phyloP scores from a whole-genome alignment of 2,797 vertebrate species.

The Melanogrammus aeglefinus region DNA sequence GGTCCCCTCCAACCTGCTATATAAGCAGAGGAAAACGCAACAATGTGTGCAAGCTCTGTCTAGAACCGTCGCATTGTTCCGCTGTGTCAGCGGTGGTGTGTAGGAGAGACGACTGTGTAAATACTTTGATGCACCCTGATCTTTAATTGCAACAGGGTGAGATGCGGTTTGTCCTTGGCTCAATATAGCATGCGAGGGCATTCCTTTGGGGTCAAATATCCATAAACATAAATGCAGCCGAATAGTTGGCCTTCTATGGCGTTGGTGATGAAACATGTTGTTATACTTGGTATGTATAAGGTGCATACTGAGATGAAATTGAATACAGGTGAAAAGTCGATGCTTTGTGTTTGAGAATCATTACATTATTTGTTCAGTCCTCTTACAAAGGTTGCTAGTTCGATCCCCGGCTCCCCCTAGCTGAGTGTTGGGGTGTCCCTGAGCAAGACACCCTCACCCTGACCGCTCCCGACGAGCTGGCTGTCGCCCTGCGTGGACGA shows the following conservation, averaged over 20 bases:
- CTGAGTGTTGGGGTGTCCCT: no score
- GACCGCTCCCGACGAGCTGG: no score
- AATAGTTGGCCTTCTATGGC: conserved; percentile 63
- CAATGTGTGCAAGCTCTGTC: conserved; percentile 41
- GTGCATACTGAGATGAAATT: background rate
- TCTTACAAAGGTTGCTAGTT: background rate
- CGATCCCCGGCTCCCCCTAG: no score
- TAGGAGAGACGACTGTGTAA: conserved; percentile 54
- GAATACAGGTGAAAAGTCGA: background rate
- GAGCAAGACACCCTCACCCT: no score
- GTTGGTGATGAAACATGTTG: conserved; percentile 24
- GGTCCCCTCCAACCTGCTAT: conserved; percentile 52
- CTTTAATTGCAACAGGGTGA: conserved; percentile 39
- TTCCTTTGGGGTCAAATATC: conserved; percentile 68
- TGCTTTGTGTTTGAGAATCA: background rate
- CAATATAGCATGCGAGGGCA: conserved; percentile 65
- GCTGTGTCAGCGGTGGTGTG: conserved; percentile 37
- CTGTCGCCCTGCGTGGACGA: no score
- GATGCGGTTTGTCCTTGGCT: conserved; percentile 59
- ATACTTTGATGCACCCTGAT: conserved; percentile 45
- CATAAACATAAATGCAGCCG: conserved; percentile 64
- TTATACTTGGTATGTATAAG: background rate
- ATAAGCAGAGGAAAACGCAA: conserved; percentile 49
- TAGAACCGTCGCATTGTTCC: conserved; percentile 40
- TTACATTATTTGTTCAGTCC: background rate